Percentiles rank a stretch among this genome's conserved stretches.
phyloP scores from a whole-genome alignment of 2,113 vertebrate species.

The Anser brachyrhynchus region DNA sequence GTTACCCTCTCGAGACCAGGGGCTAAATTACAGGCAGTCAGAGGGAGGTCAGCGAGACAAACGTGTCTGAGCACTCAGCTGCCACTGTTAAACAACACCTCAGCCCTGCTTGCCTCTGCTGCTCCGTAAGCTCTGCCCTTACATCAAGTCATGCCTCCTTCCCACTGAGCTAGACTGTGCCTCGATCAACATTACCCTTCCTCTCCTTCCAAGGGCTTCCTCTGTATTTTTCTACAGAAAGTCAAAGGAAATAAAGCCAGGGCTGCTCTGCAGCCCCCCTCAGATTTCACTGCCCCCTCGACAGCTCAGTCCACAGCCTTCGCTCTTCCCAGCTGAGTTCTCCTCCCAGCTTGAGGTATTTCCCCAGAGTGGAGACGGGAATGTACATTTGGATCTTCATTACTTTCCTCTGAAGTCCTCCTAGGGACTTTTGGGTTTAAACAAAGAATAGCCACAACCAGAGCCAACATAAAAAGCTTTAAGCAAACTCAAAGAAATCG shows the following conservation, averaged over 20 bases:
- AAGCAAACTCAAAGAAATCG: background rate
- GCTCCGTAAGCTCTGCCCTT: background rate
- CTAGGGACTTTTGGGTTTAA: background rate
- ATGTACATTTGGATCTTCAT: background rate
- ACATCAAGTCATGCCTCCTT: background rate
- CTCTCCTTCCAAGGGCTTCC: slow-evolving; percentile 2
- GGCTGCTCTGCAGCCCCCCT: background rate
- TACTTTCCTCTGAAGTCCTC: background rate
- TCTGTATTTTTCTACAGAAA: background rate
- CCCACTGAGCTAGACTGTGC: background rate
- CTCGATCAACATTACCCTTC: background rate
- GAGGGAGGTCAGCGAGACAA: background rate
- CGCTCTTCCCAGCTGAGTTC: background rate
- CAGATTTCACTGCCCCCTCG: background rate
- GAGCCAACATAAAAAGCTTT: background rate
- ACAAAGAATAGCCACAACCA: background rate
- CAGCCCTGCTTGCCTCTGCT: background rate
- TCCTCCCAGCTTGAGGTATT: background rate
- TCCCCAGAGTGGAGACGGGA: background rate
- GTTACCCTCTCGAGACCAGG: background rate
- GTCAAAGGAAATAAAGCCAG: background rate
- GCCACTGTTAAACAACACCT: background rate
- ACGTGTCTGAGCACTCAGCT: background rate
- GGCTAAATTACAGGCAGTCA: background rate
- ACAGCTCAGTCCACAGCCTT: background rate